Evolutionary conservation across 1,140 invertebrate species (phyloP), one percentile per base, ranked within the genome.

Genomic region (Belonocnema kinseyi): DNA sequence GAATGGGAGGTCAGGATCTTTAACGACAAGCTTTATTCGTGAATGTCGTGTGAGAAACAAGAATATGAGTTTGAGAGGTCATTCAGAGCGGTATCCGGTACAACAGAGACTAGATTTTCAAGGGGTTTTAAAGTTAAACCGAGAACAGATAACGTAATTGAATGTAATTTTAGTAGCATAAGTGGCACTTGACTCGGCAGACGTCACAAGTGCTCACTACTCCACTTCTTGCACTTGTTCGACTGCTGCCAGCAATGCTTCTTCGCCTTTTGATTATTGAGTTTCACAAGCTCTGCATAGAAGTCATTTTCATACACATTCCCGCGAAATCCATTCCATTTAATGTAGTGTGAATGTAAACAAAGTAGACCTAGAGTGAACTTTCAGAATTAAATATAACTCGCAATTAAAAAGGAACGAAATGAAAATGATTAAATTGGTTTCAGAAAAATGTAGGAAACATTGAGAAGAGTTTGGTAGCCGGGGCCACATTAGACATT

Each of bases 111-210:
- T 77, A 85, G 85, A 80, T 87, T 88, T 86, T 88, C 84, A 82
- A 89, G 86, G 77, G 87, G 87, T 90, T 90, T 89, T 87, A 83
- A 85, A 88, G 86, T 85, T 85, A 87, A 88, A 83, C 85, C 85
- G 82, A 85, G 85, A 80, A 81, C 81, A 88, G 89, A 90, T 90
- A 91, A 89, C 85, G 85, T 89, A 89, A 91, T 91, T 88, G 89
- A 90, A 88, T 90, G 86, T 91, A 91, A 91, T 91, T 91, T 91
- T 91, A 91, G 90, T 90, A 90, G 87, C 89, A 90, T 89, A 89
- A 91, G 90, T 91, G 89, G 82, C 87, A 88, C 90, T 91, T 85
- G 89, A 91, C 82, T 77, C 72, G 84, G 87, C 90, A 91, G 90
- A 91, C 90, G 90, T 91, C 90, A 91, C 88, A 82, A 91, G 90